phyloP scores from a whole-genome alignment of 2,113 vertebrate species.

The Gavia stellata region DNA sequence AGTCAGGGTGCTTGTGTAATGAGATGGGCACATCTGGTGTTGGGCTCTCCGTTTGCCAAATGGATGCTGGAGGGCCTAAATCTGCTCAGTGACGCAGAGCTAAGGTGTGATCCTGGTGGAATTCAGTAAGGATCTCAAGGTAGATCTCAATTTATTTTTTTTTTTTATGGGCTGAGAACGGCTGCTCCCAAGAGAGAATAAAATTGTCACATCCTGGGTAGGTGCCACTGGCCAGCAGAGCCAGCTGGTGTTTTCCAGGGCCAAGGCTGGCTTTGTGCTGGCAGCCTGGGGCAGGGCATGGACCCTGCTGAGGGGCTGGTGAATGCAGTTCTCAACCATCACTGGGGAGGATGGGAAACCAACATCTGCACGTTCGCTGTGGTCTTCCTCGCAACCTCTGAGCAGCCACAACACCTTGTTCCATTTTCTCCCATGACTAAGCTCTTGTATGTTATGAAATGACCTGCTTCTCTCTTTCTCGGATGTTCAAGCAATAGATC shows the following conservation, averaged over 20 bases:
- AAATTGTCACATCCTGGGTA: fast-evolving
- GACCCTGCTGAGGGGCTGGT: neutral
- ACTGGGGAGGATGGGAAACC: neutral
- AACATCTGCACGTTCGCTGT: fast-evolving
- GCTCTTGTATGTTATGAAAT: neutral
- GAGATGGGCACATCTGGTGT: too few species aligned
- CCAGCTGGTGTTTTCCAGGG: neutral
- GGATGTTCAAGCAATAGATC: neutral
- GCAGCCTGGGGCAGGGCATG: neutral
- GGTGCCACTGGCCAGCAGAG: neutral
- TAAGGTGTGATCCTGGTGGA: neutral
- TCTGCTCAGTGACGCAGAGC: neutral
- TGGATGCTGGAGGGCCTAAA: neutral
- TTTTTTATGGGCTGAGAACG: neutral
- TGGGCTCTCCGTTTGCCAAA: fast-evolving
- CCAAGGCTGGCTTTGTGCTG: neutral
- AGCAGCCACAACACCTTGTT: neutral
- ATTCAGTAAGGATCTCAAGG: neutral
- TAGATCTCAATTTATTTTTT: neutral
- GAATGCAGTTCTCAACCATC: fast-evolving
- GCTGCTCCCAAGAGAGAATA: neutral
- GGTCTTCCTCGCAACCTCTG: neutral
- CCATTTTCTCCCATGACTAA: neutral
- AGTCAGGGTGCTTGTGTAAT: neutral
- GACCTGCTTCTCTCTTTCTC: neutral